Percentiles rank a stretch among this genome's conserved stretches.
Conservation (phyloP, 2,888 invertebrate species). For the Platycnemis pennipes region DNA sequence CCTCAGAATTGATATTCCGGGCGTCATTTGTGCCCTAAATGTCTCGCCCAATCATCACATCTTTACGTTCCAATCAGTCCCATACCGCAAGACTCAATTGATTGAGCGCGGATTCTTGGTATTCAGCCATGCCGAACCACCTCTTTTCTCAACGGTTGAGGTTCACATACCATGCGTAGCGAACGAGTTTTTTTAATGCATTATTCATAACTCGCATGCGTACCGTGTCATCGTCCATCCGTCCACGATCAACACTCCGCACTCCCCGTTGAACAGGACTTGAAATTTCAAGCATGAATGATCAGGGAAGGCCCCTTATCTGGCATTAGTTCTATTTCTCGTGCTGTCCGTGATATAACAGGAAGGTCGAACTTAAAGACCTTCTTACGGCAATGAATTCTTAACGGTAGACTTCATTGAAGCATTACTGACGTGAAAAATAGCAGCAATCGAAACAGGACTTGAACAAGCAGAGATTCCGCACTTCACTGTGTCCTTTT, state of each 20-base stretch:
- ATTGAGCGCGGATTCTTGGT: not conserved
- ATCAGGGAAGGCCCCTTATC: not conserved
- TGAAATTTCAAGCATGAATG: conserved; percentile 19
- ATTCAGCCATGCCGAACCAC: conserved; percentile 13
- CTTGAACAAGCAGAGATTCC: not conserved
- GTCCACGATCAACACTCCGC: not conserved
- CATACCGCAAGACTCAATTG: not conserved
- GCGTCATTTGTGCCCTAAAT: not conserved
- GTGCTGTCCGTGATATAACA: not conserved
- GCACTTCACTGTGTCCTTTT: not conserved
- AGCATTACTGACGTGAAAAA: not conserved
- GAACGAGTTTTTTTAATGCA: not conserved
- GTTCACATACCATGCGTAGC: conserved; percentile 31
- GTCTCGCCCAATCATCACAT: not conserved
- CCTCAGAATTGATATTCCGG: not conserved
- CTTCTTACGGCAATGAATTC: not conserved
- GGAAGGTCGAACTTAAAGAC: not conserved
- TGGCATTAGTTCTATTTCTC: not conserved
- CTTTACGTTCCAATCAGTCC: not conserved
- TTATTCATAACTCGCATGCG: conserved; percentile 4
- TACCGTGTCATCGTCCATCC: conserved; percentile 11
- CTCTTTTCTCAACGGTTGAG: conserved; percentile 20
- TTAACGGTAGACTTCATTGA: not conserved
- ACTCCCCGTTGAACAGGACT: not conserved
- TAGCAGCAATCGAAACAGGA: not conserved